Conservation (phyloP, 1,140 invertebrate genomes). For the Metaphire vulgaris region DNA sequence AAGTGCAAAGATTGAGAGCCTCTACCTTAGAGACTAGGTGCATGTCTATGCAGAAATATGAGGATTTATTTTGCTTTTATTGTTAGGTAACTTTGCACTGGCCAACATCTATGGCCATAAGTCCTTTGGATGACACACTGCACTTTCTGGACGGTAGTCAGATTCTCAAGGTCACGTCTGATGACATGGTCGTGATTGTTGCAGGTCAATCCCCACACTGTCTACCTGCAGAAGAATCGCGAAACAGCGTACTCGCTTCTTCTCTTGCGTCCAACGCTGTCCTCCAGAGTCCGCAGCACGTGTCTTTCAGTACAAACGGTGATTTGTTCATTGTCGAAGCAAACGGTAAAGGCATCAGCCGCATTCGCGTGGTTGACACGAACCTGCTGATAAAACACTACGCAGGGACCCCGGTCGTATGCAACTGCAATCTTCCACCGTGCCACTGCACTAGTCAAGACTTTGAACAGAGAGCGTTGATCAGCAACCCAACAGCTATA, state of each 20-base stretch:
- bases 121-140: conserved; percentile 84
- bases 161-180: conserved; percentile 82
- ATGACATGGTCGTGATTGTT: conserved; percentile 79
- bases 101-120: conserved; percentile 88
- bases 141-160: conserved; percentile 94
- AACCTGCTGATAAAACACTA: conserved; percentile 85
- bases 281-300: conserved; percentile 81
- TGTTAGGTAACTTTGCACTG: conserved; percentile 75
- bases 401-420: conserved; percentile 86
- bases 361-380: conserved; percentile 79
- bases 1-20: no score
- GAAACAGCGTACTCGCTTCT: conserved; percentile 25
- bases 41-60: no score
- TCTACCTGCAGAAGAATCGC: conserved; percentile 59
- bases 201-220: conserved; percentile 86
- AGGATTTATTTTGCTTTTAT: no score
- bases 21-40: no score
- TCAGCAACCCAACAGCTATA: conserved; percentile 84
- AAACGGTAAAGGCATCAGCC: conserved; percentile 79
- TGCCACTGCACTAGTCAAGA: conserved; percentile 74
- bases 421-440: conserved; percentile 76
- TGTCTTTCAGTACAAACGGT: conserved; percentile 84
- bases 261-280: conserved; percentile 62
- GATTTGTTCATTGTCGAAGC: conserved; percentile 89
- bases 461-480: conserved; percentile 81